Evolutionary conservation across 2,888 invertebrate genomes (phyloP).

Genomic region (Dysmachus trigonus): DNA sequence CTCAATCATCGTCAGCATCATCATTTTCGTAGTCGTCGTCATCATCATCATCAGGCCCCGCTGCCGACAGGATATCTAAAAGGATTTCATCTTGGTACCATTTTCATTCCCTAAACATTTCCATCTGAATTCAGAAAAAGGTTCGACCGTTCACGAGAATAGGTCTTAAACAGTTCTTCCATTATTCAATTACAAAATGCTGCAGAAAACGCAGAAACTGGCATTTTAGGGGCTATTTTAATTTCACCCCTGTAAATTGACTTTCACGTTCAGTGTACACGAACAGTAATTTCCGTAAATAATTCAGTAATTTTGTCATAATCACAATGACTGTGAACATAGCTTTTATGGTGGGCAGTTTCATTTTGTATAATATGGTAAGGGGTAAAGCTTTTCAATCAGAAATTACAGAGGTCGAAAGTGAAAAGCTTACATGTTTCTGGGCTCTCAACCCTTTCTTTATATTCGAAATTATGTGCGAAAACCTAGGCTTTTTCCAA

Average conservation of each 20-base stretch:
- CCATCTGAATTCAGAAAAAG: neutral
- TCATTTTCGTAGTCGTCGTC: neutral
- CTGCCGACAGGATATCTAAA: neutral
- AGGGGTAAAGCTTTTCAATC: neutral
- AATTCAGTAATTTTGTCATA: neutral
- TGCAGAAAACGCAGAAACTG: neutral
- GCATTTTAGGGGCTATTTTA: neutral
- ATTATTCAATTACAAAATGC: neutral
- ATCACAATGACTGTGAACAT: neutral
- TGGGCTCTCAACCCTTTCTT: neutral
- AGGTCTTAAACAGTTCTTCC: neutral
- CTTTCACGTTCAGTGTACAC: conserved; percentile 9
- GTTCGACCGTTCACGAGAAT: neutral
- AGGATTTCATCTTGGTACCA: neutral
- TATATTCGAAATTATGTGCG: neutral
- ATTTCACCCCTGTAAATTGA: conserved; percentile 1
- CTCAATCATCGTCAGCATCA: neutral
- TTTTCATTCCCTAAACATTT: neutral
- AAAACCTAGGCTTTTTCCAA: neutral
- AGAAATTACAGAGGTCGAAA: neutral
- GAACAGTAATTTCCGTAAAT: conserved; percentile 15
- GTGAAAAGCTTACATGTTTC: neutral
- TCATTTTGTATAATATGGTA: neutral
- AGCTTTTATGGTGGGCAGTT: conserved; percentile 1
- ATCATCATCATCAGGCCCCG: neutral